Conservation (phyloP, 2,888 invertebrate species). For the Oxycera nigricornis region DNA sequence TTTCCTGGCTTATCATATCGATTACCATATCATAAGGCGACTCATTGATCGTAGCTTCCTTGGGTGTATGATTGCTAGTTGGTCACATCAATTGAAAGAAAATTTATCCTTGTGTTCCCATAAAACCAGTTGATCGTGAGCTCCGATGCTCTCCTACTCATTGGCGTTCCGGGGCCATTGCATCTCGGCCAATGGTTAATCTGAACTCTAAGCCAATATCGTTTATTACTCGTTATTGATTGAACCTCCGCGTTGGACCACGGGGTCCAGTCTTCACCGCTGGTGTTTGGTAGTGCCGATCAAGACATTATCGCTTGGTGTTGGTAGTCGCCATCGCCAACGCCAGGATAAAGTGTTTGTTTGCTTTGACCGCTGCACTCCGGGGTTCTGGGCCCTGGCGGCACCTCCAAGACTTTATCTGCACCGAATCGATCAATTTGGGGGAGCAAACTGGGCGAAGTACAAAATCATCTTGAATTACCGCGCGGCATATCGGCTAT, state of each 20-base stretch:
- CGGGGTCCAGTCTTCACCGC: not conserved
- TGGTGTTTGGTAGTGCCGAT: conserved; percentile 32
- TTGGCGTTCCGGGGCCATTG: not conserved
- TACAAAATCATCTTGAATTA: conserved; percentile 28
- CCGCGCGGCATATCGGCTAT: not conserved
- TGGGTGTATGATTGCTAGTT: no score
- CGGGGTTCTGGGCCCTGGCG: conserved; percentile 9
- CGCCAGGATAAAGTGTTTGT: conserved; percentile 36
- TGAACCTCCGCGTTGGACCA: conserved; percentile 8
- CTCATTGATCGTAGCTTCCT: no score
- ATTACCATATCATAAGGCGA: no score
- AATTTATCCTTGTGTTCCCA: no score
- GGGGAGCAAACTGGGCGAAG: conserved; percentile 38
- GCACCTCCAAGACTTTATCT: conserved; percentile 46
- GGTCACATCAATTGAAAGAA: no score
- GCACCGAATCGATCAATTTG: conserved; percentile 47
- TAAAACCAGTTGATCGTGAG: no score
- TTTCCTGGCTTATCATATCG: no score
- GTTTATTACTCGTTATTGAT: conserved; percentile 39
- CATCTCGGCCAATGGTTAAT: not conserved
- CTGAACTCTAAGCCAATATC: conserved; percentile 19
- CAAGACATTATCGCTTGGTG: conserved; percentile 39
- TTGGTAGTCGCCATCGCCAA: no score
- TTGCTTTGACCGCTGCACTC: conserved; percentile 41
- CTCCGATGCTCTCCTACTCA: not conserved